Base-by-base conservation (phyloP, 2,888 invertebrate genomes). In the Tyria jacobaeae region DNA sequence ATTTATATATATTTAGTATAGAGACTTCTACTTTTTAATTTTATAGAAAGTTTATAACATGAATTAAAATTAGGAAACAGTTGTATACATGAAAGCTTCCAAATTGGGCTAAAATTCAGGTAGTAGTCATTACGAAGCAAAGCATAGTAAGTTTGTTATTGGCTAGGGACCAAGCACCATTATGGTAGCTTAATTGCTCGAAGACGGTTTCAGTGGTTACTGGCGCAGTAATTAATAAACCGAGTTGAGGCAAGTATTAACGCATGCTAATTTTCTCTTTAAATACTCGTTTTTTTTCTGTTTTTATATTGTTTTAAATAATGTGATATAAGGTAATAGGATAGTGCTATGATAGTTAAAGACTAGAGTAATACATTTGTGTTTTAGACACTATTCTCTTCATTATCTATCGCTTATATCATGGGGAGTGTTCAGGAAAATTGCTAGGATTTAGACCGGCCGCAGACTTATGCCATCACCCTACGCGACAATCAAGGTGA, bases 21-120 rank as follows among this genome's bases (percentile, higher is more conserved):
- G n/a, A n/a, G n/a, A n/a, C n/a, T n/a, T n/a, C n/a, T n/a, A n/a
- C n/a, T n/a, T n/a, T n/a, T n/a, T n/a, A n/a, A n/a, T n/a, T n/a
- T n/a, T n/a, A 48, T 5, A 48, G 17, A 5, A 24, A 6, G 15
- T 25, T 6, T 2, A 4, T 31, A 27, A 27, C 27, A 31, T 31
- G 14, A 14, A 10, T 21, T 12, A 6, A n/a, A 10, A n/a, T 17
- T 1, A 44, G 3, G 10, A 21, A 2, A 25, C 7, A 25, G 25
- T 48, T 47, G 14, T n/a, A 24, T 14, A 44, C 54, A n/a, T 14
- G 17, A 56, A 39, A 50, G 31, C 17, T 14, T 49, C 58, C 55
- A 64, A 61, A 61, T 67, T 58, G 57, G 57, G n/a, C 31, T n/a
- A 49, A 62, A 50, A 60, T 41, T 34, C 62, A 60, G 55, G 60